Conservation (phyloP, 2,888 invertebrate genomes). For the Plusia festucae region DNA sequence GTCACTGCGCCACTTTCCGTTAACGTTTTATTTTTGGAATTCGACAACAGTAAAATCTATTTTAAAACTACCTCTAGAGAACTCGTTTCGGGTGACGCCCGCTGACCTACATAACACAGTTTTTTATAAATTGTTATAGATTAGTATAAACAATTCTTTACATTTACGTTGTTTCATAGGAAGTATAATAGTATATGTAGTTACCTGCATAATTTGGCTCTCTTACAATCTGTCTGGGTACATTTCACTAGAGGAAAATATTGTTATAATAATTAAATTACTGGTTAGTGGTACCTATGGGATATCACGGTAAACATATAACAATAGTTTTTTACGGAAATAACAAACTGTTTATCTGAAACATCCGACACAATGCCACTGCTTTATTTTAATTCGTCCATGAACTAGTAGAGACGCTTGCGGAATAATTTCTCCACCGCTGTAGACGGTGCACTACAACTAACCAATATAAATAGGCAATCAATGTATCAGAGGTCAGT, state of each 20-base stretch:
- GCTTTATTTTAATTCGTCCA: constrained; percentile 74
- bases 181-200: too few species aligned
- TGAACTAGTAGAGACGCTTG: constrained; percentile 83
- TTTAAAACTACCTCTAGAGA: too few species aligned
- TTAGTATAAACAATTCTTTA: too few species aligned
- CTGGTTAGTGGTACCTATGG: neutral
- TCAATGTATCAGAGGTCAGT: constrained; percentile 58
- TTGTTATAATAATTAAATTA: neutral
- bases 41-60: too few species aligned
- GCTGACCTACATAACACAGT: too few species aligned
- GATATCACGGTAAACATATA: neutral
- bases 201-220: neutral
- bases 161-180: too few species aligned
- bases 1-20: too few species aligned
- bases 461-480: constrained; percentile 84
- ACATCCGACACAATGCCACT: constrained; percentile 45
- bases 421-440: constrained; percentile 85
- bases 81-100: too few species aligned
- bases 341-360: constrained; percentile 17
- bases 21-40: too few species aligned
- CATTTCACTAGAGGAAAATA: neutral
- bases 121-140: too few species aligned
- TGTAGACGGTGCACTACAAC: constrained; percentile 66
- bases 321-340: neutral
- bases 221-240: neutral